Percentiles rank a stretch among this genome's conserved stretches.
Evolutionary conservation across 2,113 vertebrate species (phyloP).

Genomic region (Osmerus eperlanus): DNA sequence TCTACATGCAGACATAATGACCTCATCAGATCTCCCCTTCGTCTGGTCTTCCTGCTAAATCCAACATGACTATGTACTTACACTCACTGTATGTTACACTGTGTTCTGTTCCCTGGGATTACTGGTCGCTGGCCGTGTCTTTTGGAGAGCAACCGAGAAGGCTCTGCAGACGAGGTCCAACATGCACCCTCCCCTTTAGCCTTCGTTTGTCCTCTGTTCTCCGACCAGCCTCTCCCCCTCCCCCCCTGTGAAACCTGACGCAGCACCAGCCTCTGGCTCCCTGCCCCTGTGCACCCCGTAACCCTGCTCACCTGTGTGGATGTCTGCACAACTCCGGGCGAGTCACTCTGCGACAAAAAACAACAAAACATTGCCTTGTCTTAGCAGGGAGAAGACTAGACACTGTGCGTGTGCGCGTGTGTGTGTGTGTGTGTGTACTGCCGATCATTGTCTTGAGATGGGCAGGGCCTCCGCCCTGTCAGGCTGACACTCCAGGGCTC

Average conservation of each 20-base stretch:
- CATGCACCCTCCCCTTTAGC: slow-evolving; percentile 17
- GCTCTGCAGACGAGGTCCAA: background rate
- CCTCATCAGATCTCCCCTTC: too few species aligned
- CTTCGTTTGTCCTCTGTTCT: slow-evolving; percentile 31
- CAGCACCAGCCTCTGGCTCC: slow-evolving; percentile 45
- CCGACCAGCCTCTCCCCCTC: slow-evolving; percentile 38
- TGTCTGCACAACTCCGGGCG: background rate
- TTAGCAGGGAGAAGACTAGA: slow-evolving; percentile 27
- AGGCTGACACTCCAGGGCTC: slow-evolving; percentile 31
- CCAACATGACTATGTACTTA: too few species aligned
- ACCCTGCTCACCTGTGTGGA: slow-evolving; percentile 43
- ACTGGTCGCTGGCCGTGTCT: too few species aligned
- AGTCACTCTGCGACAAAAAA: background rate
- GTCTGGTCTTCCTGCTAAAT: too few species aligned
- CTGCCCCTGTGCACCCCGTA: slow-evolving; percentile 49
- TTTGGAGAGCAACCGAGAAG: too few species aligned
- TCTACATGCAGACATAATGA: too few species aligned
- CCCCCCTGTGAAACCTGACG: slow-evolving; percentile 52
- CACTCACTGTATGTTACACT: too few species aligned
- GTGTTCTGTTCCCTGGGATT: too few species aligned
- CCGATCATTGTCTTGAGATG: slow-evolving; percentile 9
- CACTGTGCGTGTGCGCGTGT: slow-evolving; percentile 6
- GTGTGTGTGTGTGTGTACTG: background rate
- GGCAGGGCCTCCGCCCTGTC: background rate
- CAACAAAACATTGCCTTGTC: background rate